These are phyloP conservation scores for Leptinotarsa tumamoca DNA, from an alignment of 2,888 invertebrate species.

Conservation along the genomic window DNA sequence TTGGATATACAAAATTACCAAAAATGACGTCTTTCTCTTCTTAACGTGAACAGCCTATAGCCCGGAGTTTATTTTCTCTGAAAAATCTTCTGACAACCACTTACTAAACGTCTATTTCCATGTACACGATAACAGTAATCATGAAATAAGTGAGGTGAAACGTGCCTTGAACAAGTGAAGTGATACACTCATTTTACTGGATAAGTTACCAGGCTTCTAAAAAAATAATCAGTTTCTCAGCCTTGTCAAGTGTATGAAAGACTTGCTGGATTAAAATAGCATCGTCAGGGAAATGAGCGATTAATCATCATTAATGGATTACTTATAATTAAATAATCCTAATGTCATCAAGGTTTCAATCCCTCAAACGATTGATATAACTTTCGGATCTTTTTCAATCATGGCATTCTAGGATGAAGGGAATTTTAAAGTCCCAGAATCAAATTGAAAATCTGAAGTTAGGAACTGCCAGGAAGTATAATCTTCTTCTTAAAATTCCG, in stretches of 20 bases:
- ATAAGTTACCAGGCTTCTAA: neutral
- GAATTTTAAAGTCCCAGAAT: neutral
- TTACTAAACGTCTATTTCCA: too few species aligned
- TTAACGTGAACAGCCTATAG: too few species aligned
- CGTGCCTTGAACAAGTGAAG: neutral
- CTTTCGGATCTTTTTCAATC: neutral
- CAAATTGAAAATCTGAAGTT: neutral
- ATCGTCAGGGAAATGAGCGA: neutral
- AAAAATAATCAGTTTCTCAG: neutral
- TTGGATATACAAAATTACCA: too few species aligned
- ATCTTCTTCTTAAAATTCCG: neutral
- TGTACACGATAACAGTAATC: too few species aligned
- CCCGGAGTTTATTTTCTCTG: too few species aligned
- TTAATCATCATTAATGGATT: neutral
- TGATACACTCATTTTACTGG: neutral
- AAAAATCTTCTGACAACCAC: too few species aligned
- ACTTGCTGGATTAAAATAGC: neutral
- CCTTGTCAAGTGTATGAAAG: neutral
- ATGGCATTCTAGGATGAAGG: neutral
- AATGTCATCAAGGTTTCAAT: neutral
- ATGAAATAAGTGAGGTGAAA: too few species aligned
- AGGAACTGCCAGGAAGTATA: neutral
- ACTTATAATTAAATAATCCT: neutral
- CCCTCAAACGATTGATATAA: neutral
- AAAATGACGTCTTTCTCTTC: too few species aligned